Evolutionary conservation across 2,888 invertebrate genomes (phyloP), one percentile per base, ranked within the genome.

Genomic region (Drosophila antonietae): DNA sequence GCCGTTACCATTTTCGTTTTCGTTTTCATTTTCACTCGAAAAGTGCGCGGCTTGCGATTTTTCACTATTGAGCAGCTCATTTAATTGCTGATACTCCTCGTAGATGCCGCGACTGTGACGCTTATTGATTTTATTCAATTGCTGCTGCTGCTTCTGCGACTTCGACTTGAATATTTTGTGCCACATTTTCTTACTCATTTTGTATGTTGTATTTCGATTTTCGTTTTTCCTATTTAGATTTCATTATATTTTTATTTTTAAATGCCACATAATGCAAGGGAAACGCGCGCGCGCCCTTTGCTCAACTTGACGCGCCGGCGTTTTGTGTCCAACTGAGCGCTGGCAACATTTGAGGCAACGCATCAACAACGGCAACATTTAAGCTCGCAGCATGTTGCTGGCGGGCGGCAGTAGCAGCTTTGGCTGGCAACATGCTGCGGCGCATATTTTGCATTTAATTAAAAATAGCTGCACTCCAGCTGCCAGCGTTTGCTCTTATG

Each of bases 171-270:
- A 93, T 63, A 93, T 92, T 81, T 92, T 92, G 75, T 91, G 89
- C 92, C 92, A 93, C 91, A 93, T 93, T 89, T 91, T 92, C 80
- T 91, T 92, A 68, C 92, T 92, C 92, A 91, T 92, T 75, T 78
- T 82, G 20, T 33, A 18, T 53, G 5, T 39, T 56, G 58, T 59
- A 73, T 52, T n/a, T n/a, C 7, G n/a, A 15, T 41, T 43, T 43
- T 43, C 5, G 33, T 8, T n/a, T 9, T 41, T 15, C 57, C 59
- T 67, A 49, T 60, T 60, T 77, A 28, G 56, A 70, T 66, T 70
- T 62, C 37, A 51, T 39, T 78, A 74, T 66, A 74, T 72, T 53
- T 53, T 15, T 53, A 53, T 37, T 68, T 85, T 76, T 70, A 65
- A 75, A 79, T 71, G 63, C 47, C 58, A 51, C 62, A 66, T 69